A percentile compares a stretch with the other conserved stretches of the same genome.
Evolutionary conservation across 1,140 invertebrate genomes (phyloP).

Genomic region (Asbolus verrucosus): DNA sequence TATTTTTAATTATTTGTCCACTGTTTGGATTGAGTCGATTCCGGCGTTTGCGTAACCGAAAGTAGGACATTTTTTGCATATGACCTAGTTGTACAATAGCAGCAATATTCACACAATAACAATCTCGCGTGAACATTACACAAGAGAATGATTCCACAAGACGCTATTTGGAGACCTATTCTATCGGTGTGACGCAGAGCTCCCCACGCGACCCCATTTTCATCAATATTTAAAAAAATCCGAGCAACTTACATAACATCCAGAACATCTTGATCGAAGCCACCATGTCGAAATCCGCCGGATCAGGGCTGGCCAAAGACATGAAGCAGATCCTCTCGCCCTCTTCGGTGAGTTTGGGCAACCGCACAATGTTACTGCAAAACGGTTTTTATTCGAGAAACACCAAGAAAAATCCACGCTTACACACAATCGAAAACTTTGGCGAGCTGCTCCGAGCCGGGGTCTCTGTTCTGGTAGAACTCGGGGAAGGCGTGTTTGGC

Average conservation of each 20-base stretch:
- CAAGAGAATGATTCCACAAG: no score
- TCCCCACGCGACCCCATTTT: no score
- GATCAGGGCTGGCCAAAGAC: slow-evolving; percentile 68
- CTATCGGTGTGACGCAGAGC: no score
- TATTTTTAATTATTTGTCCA: slow-evolving; percentile 66
- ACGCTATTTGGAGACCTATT: background rate
- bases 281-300: slow-evolving; percentile 69
- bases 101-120: no score
- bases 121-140: no score
- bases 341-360: slow-evolving; percentile 68
- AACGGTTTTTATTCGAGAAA: background rate
- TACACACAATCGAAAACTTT: slow-evolving; percentile 61
- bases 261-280: slow-evolving; percentile 69
- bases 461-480: slow-evolving; percentile 62
- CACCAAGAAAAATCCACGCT: slow-evolving; percentile 40
- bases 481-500: slow-evolving; percentile 62
- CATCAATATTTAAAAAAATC: no score
- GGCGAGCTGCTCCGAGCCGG: slow-evolving; percentile 57
- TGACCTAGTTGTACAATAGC: no score
- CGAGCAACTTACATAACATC: slow-evolving; percentile 64
- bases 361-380: slow-evolving; percentile 63
- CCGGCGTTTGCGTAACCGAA: no score
- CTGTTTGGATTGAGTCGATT: background rate
- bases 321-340: slow-evolving; percentile 70
- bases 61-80: no score